These are phyloP conservation scores for Sebastes cheni DNA, from an alignment of 2,797 vertebrate species.

Conservation along the genomic window DNA sequence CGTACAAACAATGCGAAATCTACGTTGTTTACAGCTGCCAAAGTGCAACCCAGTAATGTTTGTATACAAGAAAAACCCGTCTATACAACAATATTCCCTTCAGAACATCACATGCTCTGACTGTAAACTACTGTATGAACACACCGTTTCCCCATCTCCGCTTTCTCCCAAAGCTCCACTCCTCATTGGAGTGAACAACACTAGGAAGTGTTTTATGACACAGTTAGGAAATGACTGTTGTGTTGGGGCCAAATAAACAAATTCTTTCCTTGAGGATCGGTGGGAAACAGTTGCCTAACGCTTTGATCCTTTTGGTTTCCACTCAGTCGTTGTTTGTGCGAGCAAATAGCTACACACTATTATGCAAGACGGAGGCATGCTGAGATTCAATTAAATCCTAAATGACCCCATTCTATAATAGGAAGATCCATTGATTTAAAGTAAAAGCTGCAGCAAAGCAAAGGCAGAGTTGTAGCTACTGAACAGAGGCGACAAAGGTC, in stretches of 20 bases:
- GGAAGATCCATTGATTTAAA: constrained; percentile 42
- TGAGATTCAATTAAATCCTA: constrained; percentile 71
- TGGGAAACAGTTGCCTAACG: constrained; percentile 62
- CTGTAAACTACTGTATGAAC: constrained; percentile 35
- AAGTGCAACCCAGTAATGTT: background rate
- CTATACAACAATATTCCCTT: constrained; percentile 25
- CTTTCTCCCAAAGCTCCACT: constrained; percentile 27
- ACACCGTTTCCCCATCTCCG: constrained; percentile 30
- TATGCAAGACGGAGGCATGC: constrained; percentile 65
- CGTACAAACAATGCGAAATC: no score
- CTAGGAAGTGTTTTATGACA: constrained; percentile 69
- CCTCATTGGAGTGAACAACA: constrained; percentile 57
- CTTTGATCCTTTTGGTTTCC: constrained; percentile 67
- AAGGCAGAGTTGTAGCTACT: background rate
- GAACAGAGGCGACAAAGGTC: constrained; percentile 41
- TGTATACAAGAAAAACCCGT: background rate
- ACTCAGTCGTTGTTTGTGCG: constrained; percentile 55
- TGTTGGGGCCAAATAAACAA: constrained; percentile 60
- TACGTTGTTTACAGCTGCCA: no score
- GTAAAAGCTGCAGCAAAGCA: constrained; percentile 25
- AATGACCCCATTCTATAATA: constrained; percentile 65
- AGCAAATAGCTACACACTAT: constrained; percentile 61
- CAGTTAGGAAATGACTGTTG: constrained; percentile 64
- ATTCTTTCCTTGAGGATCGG: constrained; percentile 58
- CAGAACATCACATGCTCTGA: constrained; percentile 6